Base-by-base conservation (phyloP, 2,888 invertebrate genomes). In the Leptinotarsa juncta region DNA sequence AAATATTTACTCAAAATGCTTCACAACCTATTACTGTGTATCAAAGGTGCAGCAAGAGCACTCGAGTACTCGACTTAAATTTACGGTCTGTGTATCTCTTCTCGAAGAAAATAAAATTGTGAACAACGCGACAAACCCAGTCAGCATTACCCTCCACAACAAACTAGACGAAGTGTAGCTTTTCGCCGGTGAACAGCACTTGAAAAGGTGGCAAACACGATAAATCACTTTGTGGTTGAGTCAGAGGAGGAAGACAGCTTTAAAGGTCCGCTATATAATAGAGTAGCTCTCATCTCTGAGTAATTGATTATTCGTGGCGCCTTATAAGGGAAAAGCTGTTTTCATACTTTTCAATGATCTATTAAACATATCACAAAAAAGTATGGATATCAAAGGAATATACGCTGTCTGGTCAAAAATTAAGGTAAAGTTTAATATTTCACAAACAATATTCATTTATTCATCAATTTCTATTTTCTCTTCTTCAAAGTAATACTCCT, bases 161-260 rank as follows among this genome's bases (percentile, higher is more conserved):
- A 23, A 57, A 57, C 23, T 23, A 57, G 57, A 57, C 57, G 57
- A 57, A 57, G 57, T 57, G 23, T 57, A 23, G 57, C 57, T 57
- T 57, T 23, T 23, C 57, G 57, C 20, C 23, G 15, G 57, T 57
- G 57, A 57, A 57, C 57, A 23, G 57, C 57, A 57, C 57, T 57
- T 57, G 57, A 23, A 20, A 57, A 57, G 18, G 57, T 57, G 57
- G 23, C 57, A 23, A 12, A 57, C 57, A 14, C 23, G 23, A 57
- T 57, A 23, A 57, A 57, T 57, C 57, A 57, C 57, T 23, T 20
- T 57, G 23, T 57, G 20, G 23, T 23, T 57, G 12, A 3, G 23
- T 0, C 4, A 57, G 12, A 57, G 16, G 51, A 51, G 4, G 15
- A 15, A 51, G 42, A 23, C 12, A 10, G 4, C 57, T 14, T 57